Conservation (phyloP, 2,797 vertebrate species). For the Emys orbicularis region DNA sequence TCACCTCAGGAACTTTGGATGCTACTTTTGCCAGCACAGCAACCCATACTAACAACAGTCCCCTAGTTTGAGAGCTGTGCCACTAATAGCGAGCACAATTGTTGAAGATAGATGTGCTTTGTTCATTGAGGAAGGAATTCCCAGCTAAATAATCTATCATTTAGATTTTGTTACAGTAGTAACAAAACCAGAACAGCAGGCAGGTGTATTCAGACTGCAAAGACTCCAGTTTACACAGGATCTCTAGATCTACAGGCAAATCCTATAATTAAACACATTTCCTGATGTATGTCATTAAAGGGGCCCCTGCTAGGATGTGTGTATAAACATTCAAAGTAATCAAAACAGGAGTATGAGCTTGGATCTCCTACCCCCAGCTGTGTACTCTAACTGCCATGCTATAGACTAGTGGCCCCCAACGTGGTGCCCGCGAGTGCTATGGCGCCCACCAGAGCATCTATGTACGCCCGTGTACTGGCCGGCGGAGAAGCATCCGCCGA, state of each 20-base stretch:
- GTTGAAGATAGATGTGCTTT: background rate
- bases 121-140: background rate
- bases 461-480: no score
- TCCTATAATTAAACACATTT: background rate
- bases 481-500: no score
- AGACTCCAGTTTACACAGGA: background rate
- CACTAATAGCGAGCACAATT: background rate
- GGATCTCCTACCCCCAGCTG: background rate
- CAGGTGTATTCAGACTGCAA: background rate
- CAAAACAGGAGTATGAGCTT: background rate
- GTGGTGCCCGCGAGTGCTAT: no score
- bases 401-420: no score
- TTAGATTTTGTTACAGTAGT: background rate
- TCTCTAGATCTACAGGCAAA: background rate
- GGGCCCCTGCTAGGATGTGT: background rate
- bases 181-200: background rate
- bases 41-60: background rate
- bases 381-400: background rate
- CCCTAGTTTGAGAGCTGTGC: background rate
- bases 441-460: no score
- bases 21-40: conserved; percentile 35
- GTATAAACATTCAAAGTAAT: background rate
- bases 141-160: background rate
- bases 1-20: conserved; percentile 1
- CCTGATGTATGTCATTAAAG: background rate